These are phyloP conservation scores for Ostrea denselamellosa DNA, from an alignment of 1,140 invertebrate species.

Conservation along the genomic window DNA sequence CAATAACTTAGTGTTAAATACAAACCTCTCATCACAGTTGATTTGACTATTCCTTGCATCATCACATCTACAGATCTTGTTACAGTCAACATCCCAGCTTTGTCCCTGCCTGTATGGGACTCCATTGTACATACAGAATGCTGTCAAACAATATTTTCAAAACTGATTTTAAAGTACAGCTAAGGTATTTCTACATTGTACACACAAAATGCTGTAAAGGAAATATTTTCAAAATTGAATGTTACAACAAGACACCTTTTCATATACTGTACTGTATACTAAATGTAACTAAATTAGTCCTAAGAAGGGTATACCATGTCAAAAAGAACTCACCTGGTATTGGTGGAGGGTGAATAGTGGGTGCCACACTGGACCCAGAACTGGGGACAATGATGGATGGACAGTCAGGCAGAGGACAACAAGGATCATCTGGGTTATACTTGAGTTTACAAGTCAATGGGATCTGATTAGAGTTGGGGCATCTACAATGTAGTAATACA, in stretches of 20 bases:
- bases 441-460: conserved; percentile 59
- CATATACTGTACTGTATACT: too few relatives aligned
- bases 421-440: conserved; percentile 62
- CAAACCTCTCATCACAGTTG: conserved; percentile 65
- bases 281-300: neutral
- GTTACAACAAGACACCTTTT: too few relatives aligned
- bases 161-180: too few relatives aligned
- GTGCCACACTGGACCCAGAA: conserved; percentile 37
- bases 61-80: conserved; percentile 63
- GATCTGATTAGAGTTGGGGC: conserved; percentile 53
- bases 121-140: conserved; percentile 62
- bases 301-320: too few relatives aligned
- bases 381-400: conserved; percentile 44
- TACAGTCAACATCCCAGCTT: conserved; percentile 63
- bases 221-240: too few relatives aligned
- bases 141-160: conserved; percentile 25
- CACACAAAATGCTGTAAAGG: too few relatives aligned
- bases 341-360: conserved; percentile 45
- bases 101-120: conserved; percentile 61
- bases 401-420: conserved; percentile 61
- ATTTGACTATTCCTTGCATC: conserved; percentile 58
- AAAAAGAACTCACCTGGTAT: conserved; percentile 25
- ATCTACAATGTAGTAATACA: conserved; percentile 54
- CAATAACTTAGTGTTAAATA: neutral
- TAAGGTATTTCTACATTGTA: too few relatives aligned